Conservation (phyloP, 2,797 vertebrate species). For the Arctocebus calabarensis region DNA sequence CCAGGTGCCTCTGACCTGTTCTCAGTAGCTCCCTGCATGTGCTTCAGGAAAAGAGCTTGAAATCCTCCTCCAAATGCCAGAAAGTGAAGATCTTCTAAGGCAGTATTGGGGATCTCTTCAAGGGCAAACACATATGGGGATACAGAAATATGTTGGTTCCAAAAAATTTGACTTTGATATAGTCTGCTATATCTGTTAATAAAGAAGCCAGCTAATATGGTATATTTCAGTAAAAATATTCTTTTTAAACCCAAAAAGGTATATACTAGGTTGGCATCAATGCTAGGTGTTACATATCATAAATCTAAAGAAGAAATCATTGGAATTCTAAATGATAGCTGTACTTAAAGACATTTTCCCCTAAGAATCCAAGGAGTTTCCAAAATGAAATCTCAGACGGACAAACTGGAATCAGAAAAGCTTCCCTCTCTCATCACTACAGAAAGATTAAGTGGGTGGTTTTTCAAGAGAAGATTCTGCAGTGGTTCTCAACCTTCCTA, state of each 20-base stretch:
- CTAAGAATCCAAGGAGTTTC: neutral
- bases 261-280: neutral
- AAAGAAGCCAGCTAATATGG: neutral
- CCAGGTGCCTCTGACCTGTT: neutral
- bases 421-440: neutral
- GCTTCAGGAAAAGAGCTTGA: neutral
- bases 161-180: conserved; percentile 17
- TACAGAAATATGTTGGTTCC: neutral
- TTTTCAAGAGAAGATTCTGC: conserved; percentile 10
- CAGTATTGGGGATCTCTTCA: neutral
- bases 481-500: no score
- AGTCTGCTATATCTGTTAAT: neutral
- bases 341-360: neutral
- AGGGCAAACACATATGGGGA: neutral
- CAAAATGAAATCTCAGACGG: neutral
- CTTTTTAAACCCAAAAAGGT: neutral
- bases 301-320: conserved; percentile 27
- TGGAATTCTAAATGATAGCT: conserved; percentile 15
- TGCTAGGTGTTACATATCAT: conserved; percentile 19
- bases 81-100: neutral
- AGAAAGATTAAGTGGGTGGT: conserved; percentile 30
- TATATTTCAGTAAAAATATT: neutral
- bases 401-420: conserved; percentile 29
- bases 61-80: neutral
- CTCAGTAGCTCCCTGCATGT: neutral